These are phyloP conservation scores for Dysmachus trigonus DNA, from an alignment of 2,888 invertebrate genomes.

Conservation along the genomic window DNA sequence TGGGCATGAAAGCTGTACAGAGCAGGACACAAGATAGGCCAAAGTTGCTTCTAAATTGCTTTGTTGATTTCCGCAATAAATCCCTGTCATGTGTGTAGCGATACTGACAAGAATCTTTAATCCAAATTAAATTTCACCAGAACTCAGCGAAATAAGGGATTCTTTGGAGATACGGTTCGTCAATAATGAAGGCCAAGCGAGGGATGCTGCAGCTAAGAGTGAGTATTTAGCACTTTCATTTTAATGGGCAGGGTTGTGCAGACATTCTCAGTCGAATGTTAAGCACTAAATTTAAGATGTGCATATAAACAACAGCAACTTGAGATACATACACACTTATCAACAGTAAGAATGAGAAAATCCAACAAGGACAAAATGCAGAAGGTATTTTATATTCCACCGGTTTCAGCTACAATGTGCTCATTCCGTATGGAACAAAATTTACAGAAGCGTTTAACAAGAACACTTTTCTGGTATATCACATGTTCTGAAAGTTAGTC, in stretches of 20 bases:
- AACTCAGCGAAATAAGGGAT: not conserved
- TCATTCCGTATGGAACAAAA: not conserved
- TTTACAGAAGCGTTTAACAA: not conserved
- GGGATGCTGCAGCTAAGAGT: not conserved
- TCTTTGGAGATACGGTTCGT: not conserved
- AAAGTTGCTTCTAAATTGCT: constrained; percentile 4
- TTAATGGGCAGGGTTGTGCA: not conserved
- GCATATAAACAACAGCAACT: not conserved
- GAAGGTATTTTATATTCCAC: not conserved
- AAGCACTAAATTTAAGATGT: not conserved
- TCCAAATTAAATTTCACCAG: not conserved
- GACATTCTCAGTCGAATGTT: not conserved
- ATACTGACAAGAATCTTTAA: not conserved
- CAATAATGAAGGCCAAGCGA: not conserved
- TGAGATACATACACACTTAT: not conserved
- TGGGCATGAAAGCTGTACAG: not conserved
- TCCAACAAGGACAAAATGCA: not conserved
- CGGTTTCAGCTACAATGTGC: not conserved
- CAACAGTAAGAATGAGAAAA: not conserved
- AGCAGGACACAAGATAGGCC: not conserved
- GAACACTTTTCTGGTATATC: not conserved
- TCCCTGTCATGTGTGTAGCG: not conserved
- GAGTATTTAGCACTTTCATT: not conserved
- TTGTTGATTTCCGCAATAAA: constrained; percentile 1
- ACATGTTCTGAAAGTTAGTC: not conserved